These are phyloP conservation scores for Stegodyphus mimosarum DNA, from an alignment of 1,140 invertebrate genomes.

Conservation along the genomic window DNA sequence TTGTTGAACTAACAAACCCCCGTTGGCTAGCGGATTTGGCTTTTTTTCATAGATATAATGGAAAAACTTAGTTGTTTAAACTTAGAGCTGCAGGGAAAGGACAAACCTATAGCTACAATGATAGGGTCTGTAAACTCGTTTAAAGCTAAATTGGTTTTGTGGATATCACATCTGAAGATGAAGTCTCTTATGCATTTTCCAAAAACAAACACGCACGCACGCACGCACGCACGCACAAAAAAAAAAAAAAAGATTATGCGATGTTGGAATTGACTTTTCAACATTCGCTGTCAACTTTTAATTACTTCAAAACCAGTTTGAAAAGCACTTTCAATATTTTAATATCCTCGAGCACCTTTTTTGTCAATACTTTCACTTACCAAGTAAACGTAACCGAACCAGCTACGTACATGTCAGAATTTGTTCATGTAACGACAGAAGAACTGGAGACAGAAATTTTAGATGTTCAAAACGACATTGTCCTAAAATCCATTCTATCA, in stretches of 20 bases:
- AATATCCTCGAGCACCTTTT: constrained; percentile 3
- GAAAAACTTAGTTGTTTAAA: background rate
- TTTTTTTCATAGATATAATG: background rate
- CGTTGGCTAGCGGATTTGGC: constrained; percentile 20
- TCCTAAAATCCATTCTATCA: no score
- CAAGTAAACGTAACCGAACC: constrained; percentile 19
- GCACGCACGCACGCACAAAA: background rate
- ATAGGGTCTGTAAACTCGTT: background rate
- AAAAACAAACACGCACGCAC: no score
- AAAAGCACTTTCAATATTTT: constrained; percentile 8
- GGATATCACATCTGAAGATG: constrained; percentile 35
- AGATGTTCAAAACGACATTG: no score
- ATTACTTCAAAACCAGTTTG: constrained; percentile 13
- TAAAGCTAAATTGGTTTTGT: constrained; percentile 18
- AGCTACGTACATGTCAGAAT: constrained; percentile 19
- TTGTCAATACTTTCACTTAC: constrained; percentile 25
- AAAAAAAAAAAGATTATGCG: constrained; percentile 13
- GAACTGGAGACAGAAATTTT: background rate
- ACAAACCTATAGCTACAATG: constrained; percentile 16
- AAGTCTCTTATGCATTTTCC: constrained; percentile 15
- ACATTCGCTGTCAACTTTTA: background rate
- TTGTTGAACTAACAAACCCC: constrained; percentile 10
- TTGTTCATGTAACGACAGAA: constrained; percentile 16
- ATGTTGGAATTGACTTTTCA: background rate
- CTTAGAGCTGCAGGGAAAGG: constrained; percentile 24